Conservation (phyloP, 2,888 invertebrate species). For the Palloptera scutellata region DNA sequence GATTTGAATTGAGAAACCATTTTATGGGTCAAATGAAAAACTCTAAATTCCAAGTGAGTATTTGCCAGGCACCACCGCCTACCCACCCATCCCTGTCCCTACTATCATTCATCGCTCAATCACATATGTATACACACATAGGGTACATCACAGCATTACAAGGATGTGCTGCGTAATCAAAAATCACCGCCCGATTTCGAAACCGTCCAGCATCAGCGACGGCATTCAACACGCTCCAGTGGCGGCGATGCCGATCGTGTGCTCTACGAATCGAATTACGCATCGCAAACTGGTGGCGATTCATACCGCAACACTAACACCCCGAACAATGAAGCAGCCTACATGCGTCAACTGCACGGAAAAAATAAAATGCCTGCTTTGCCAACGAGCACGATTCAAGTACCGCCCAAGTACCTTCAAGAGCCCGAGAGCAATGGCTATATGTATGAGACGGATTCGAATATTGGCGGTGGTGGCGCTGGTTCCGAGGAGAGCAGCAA, state of each 20-base stretch:
- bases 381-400: not conserved
- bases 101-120: not conserved
- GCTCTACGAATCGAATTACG: conserved; percentile 15
- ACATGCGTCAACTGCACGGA: conserved; percentile 9
- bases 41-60: conserved; percentile 36
- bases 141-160: conserved; percentile 24
- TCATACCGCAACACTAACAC: conserved; percentile 20
- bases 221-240: conserved; percentile 10
- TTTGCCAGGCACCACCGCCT: too few species aligned
- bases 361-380: conserved; percentile 13
- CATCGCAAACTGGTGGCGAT: conserved; percentile 6
- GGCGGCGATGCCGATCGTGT: conserved; percentile 43
- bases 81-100: not conserved
- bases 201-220: conserved; percentile 6
- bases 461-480: conserved; percentile 25
- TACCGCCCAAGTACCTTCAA: conserved; percentile 4
- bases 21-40: conserved; percentile 32
- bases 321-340: conserved; percentile 16
- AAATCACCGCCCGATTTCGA: conserved; percentile 16
- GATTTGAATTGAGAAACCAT: conserved; percentile 33
- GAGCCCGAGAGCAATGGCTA: conserved; percentile 17
- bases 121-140: conserved; percentile 2
- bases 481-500: conserved; percentile 36
- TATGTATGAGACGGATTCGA: conserved; percentile 38
- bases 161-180: conserved; percentile 23